A percentile compares a stretch with the other conserved stretches of the same genome.
Evolutionary conservation across 1,140 invertebrate species (phyloP).

Genomic region (Leucophenga varia): DNA sequence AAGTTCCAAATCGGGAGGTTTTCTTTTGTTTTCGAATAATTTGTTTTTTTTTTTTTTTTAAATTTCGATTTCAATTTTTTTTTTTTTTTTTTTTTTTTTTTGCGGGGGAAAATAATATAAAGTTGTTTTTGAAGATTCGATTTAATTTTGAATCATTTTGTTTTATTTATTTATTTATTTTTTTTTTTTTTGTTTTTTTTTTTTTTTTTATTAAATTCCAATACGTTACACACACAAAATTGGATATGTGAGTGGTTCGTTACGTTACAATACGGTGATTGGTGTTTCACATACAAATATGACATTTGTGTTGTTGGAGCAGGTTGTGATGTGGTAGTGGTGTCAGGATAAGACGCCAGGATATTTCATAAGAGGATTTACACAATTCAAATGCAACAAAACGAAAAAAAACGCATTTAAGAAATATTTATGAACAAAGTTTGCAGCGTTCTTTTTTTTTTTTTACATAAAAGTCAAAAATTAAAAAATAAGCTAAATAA

Average conservation of each 20-base stretch:
- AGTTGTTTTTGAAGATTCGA: constrained; percentile 35
- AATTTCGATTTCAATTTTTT: constrained; percentile 10
- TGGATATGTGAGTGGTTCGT: no score
- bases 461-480: not conserved
- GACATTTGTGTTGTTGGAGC: no score
- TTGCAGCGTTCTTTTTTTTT: not conserved
- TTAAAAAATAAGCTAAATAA: not conserved
- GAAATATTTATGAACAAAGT: no score
- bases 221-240: no score
- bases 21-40: constrained; percentile 61
- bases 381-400: no score
- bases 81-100: constrained; percentile 17
- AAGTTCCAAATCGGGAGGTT: constrained; percentile 94
- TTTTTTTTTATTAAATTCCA: not conserved
- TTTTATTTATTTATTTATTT: constrained; percentile 11
- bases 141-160: constrained; percentile 14
- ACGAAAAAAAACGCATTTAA: no score
- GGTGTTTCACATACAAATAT: no score
- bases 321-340: no score
- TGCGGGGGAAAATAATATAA: constrained; percentile 41
- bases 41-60: constrained; percentile 16
- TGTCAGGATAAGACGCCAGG: no score
- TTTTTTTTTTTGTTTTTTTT: constrained; percentile 13
- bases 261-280: no score
- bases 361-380: no score